Evolutionary conservation across 2,888 invertebrate genomes (phyloP), one percentile per base, ranked within the genome.

Genomic region (Archaeoteleia sp.): DNA sequence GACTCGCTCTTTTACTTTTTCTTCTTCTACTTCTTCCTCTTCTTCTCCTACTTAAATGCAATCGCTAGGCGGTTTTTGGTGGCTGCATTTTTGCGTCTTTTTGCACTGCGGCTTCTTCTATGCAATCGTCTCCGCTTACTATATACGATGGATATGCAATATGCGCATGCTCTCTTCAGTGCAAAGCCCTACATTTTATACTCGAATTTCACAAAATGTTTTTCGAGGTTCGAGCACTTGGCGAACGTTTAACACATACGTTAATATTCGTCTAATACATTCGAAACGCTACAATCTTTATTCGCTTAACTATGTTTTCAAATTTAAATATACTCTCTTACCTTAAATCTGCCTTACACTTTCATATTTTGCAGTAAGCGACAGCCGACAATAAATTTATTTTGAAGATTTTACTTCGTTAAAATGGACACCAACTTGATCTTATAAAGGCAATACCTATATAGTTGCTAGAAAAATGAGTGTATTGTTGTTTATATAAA

Each of bases 1-100:
- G 61, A 51, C 60, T 55, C 57, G 63, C 67, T 67, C 55, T 65
- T 54, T 49, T 57, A 63, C 66, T 55, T 57, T 39, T 60, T 65
- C 62, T 66, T 71, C 67, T 45, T 67, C 71, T 71, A 67, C 70
- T 68, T 67, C 70, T 61, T 69, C 66, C 62, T 67, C 61, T 48
- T 73, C 70, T 71, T 71, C 73, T 65, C 58, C 81, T 81, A 81
- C 81, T 80, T 80, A 80, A 70, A 82, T 81, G 78, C 81, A 81
- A 81, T 81, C 80, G 80, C 82, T 82, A 82, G 82, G 81, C 78
- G 76, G 78, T 82, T 83, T 82, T 83, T 76, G 79, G 79, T 78
- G 74, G 76, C 77, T 45, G 55, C 54, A 46, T 60, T 48, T 65
- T 67, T 65, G 63, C 63, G 61, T 40, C 58, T 63, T 66, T 66